A percentile compares a stretch with the other conserved stretches of the same genome.
Conservation (phyloP, 2,888 invertebrate genomes). For the Sipha maydis region DNA sequence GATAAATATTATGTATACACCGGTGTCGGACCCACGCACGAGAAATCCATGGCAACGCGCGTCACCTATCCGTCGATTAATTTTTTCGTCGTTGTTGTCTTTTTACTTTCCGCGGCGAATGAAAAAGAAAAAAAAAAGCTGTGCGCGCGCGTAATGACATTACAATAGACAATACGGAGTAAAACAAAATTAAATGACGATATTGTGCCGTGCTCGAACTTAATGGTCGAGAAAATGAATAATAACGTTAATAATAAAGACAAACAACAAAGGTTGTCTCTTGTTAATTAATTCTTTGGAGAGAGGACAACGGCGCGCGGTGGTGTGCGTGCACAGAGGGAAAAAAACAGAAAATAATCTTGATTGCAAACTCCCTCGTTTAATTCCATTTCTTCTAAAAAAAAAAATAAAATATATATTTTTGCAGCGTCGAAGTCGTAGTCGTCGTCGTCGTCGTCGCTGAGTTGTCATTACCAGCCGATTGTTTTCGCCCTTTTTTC, state of each 20-base stretch:
- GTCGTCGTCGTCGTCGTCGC: conserved; percentile 42
- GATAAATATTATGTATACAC: neutral
- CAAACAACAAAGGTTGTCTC: conserved; percentile 62
- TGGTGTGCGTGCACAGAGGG: neutral
- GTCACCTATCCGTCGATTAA: conserved; percentile 2
- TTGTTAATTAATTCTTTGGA: conserved; percentile 62
- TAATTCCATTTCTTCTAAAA: conserved; percentile 58
- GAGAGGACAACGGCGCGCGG: conserved; percentile 8
- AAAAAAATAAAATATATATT: conserved; percentile 20
- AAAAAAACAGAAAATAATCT: conserved; percentile 62
- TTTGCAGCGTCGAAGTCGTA: conserved; percentile 28
- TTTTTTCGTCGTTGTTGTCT: conserved; percentile 4
- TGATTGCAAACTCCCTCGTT: conserved; percentile 62
- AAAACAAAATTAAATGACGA: conserved; percentile 61
- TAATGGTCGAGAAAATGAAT: conserved; percentile 62
- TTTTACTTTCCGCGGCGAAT: neutral
- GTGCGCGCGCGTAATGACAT: conserved; percentile 54
- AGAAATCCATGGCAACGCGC: conserved; percentile 15
- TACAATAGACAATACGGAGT: conserved; percentile 62
- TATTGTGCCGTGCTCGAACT: conserved; percentile 61
- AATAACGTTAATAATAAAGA: conserved; percentile 62
- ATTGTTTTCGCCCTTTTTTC: conserved; percentile 60
- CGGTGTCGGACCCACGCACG: neutral
- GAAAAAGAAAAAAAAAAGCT: conserved; percentile 19
- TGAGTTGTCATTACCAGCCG: conserved; percentile 62